Conservation (phyloP, 2,888 invertebrate species). For the Ichneumoninae sp. region DNA sequence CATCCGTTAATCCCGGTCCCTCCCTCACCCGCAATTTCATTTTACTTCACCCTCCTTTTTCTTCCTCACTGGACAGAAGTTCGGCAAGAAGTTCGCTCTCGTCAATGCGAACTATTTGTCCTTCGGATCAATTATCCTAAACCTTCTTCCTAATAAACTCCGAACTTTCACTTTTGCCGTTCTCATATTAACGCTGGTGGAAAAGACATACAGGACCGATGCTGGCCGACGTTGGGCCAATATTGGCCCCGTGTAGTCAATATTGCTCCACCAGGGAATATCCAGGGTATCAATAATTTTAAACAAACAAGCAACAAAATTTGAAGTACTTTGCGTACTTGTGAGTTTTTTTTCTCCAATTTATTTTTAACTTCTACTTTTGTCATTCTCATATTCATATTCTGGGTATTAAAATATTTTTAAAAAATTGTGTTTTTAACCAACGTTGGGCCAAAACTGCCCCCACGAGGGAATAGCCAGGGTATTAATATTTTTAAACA, state of each 20-base stretch:
- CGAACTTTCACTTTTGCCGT: background rate
- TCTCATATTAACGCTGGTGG: background rate
- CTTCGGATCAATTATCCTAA: background rate
- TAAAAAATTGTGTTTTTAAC: no score
- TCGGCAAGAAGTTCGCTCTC: background rate
- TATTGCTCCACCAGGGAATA: background rate
- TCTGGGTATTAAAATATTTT: no score
- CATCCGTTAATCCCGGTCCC: slow-evolving; percentile 32
- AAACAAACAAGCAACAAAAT: background rate
- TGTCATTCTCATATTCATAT: no score
- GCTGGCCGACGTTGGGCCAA: no score
- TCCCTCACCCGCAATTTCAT: slow-evolving; percentile 25
- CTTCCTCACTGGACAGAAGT: background rate
- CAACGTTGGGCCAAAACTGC: no score
- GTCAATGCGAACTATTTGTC: background rate
- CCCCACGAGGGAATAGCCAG: no score
- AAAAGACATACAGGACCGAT: background rate
- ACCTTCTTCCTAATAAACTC: background rate
- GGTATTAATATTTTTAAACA: no score
- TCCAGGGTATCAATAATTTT: background rate
- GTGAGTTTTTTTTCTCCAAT: background rate
- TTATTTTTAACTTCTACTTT: background rate
- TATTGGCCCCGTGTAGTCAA: no score
- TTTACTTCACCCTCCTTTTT: background rate
- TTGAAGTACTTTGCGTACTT: background rate